Evolutionary conservation across 2,888 invertebrate species (phyloP).

Genomic region (Eristalinus sepulchralis): DNA sequence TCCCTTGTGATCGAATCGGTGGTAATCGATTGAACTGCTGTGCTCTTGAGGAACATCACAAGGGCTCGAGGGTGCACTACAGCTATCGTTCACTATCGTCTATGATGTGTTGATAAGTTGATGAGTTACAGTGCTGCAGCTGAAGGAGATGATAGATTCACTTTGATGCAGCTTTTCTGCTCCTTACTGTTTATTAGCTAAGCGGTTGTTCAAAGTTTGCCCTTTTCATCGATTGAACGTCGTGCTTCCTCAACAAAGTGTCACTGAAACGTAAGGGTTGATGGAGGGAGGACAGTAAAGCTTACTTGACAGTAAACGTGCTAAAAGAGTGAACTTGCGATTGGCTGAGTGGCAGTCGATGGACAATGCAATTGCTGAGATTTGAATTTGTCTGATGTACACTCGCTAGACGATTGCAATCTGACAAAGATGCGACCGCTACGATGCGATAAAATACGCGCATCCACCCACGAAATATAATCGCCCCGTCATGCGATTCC

Average conservation of each 20-base stretch:
- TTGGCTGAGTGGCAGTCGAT: neutral
- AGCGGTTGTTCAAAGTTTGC: constrained; percentile 13
- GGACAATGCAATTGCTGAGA: too few relatives aligned
- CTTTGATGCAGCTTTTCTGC: constrained; percentile 47
- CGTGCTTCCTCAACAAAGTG: neutral
- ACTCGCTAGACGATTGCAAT: too few relatives aligned
- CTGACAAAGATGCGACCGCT: too few relatives aligned
- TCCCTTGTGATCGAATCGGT: constrained; percentile 64
- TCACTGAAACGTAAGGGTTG: neutral
- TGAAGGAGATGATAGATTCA: constrained; percentile 49
- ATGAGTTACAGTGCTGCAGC: constrained; percentile 20
- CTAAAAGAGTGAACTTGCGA: neutral
- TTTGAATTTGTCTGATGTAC: too few relatives aligned
- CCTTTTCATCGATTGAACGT: neutral
- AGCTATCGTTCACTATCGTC: neutral
- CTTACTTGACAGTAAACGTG: neutral
- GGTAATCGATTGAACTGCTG: constrained; percentile 63
- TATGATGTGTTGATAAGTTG: neutral
- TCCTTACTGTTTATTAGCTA: constrained; percentile 44
- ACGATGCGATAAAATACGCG: too few relatives aligned
- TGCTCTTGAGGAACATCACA: constrained; percentile 39
- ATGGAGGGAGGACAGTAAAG: neutral
- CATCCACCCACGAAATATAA: neutral
- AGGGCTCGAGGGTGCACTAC: constrained; percentile 3
- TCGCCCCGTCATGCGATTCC: neutral